These are phyloP conservation scores for Hylia prasina DNA, from an alignment of 2,113 vertebrate genomes.

Conservation along the genomic window DNA sequence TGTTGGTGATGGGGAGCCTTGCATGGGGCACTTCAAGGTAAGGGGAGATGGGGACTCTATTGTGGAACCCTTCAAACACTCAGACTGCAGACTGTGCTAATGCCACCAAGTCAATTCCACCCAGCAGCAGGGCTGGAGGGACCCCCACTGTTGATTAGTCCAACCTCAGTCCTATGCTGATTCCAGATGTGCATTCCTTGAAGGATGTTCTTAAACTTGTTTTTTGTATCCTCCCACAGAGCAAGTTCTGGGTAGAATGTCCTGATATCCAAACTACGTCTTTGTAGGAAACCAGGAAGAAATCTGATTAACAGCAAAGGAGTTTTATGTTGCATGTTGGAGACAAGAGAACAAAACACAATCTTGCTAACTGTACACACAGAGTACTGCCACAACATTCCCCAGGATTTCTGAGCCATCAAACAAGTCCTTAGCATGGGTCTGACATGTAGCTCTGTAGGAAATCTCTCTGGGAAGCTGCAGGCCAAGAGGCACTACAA, in stretches of 20 bases:
- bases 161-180: not conserved
- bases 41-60: not conserved
- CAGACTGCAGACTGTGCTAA: not conserved
- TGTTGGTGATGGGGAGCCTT: not conserved
- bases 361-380: not conserved
- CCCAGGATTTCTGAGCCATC: not conserved
- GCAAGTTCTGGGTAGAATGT: not conserved
- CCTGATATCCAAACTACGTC: not conserved
- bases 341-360: not conserved
- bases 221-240: not conserved
- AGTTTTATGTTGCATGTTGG: not conserved
- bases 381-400: not conserved
- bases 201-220: not conserved
- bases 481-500: not conserved
- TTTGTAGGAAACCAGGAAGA: not conserved
- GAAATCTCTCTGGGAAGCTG: not conserved
- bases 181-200: not conserved
- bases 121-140: not conserved
- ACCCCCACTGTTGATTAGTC: not conserved
- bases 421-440: not conserved
- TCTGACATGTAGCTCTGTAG: not conserved
- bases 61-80: not conserved
- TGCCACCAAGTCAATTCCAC: not conserved
- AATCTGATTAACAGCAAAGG: not conserved
- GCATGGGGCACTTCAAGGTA: not conserved